Evolutionary conservation across 2,888 invertebrate species (phyloP).

Genomic region (Rhingia campestris): DNA sequence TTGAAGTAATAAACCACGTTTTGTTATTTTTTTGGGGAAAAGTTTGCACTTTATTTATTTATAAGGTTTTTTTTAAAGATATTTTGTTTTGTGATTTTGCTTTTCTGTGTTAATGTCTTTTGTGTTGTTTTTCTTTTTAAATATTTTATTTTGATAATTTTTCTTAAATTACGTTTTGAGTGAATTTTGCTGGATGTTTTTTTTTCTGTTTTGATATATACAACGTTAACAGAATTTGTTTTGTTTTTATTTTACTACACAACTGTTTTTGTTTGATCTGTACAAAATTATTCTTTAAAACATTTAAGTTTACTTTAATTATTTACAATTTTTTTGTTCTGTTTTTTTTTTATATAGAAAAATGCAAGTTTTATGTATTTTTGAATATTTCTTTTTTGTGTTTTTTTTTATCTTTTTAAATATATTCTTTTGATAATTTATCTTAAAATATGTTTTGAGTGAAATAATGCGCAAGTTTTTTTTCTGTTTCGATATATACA

Average conservation of each 20-base stretch:
- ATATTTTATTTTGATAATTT: slow-evolving; percentile 35
- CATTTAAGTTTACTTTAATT: slow-evolving; percentile 24
- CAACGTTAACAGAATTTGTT: slow-evolving; percentile 38
- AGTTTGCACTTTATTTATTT: slow-evolving; percentile 56
- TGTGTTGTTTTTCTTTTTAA: slow-evolving; percentile 35
- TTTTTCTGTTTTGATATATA: slow-evolving; percentile 39
- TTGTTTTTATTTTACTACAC: slow-evolving; percentile 31
- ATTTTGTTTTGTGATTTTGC: slow-evolving; percentile 27
- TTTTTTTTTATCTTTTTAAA: no score
- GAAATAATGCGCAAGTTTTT: neutral
- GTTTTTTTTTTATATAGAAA: slow-evolving; percentile 23
- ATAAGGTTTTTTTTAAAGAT: slow-evolving; percentile 7
- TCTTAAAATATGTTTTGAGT: no score
- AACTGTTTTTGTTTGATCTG: slow-evolving; percentile 27
- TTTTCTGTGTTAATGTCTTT: slow-evolving; percentile 51
- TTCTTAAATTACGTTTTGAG: slow-evolving; percentile 50
- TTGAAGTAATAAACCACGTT: slow-evolving; percentile 62
- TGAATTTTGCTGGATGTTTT: slow-evolving; percentile 26
- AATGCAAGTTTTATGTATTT: slow-evolving; percentile 8
- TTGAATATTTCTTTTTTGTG: slow-evolving; percentile 4
- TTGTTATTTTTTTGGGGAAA: slow-evolving; percentile 56
- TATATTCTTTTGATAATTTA: no score
- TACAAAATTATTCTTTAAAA: slow-evolving; percentile 42
- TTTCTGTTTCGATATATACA: neutral
- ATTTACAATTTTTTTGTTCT: slow-evolving; percentile 28